Evolutionary conservation across 2,888 invertebrate species (phyloP).

Genomic region (Dermolepida albohirtum): DNA sequence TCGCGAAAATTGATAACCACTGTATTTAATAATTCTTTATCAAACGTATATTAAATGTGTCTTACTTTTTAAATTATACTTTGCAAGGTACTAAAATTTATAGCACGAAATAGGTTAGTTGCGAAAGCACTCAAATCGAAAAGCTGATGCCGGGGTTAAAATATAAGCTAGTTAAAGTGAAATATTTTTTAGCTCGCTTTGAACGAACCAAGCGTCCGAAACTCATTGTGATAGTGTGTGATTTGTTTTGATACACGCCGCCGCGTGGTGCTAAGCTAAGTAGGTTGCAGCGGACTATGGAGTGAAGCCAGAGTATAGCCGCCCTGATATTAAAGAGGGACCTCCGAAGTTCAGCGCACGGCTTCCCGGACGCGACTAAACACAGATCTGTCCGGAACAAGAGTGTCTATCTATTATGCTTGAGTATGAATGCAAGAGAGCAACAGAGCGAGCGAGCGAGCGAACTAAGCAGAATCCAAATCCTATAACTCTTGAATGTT

Average conservation of each 20-base stretch:
- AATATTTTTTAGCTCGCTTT: conserved; percentile 24
- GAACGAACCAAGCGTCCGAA: conserved; percentile 26
- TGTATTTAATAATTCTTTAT: conserved; percentile 1
- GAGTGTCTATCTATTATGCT: conserved; percentile 29
- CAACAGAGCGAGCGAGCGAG: conserved; percentile 9
- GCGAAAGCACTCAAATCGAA: conserved; percentile 21
- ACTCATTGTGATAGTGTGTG: conserved; percentile 24
- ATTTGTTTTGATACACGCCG: conserved; percentile 31
- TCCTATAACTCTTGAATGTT: conserved; percentile 22
- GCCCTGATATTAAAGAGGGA: conserved; percentile 37
- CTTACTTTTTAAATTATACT: conserved; percentile 16
- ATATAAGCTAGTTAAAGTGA: conserved; percentile 1
- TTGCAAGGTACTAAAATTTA: conserved; percentile 5
- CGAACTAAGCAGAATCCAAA: conserved; percentile 25
- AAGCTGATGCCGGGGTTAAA: conserved; percentile 1
- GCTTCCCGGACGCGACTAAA: conserved; percentile 63
- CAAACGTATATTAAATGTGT: conserved; percentile 26
- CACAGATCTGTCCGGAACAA: conserved; percentile 48
- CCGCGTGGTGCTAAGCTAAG: conserved; percentile 29
- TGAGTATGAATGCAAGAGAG: conserved; percentile 18
- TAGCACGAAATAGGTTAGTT: conserved; percentile 17
- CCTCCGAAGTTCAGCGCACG: conserved; percentile 55
- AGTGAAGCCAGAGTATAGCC: conserved; percentile 28
- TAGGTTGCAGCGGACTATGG: conserved; percentile 10
- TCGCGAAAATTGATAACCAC: conserved; percentile 22